Conservation (phyloP, 2,113 vertebrate species). For the Ceuthmochares aereus region DNA sequence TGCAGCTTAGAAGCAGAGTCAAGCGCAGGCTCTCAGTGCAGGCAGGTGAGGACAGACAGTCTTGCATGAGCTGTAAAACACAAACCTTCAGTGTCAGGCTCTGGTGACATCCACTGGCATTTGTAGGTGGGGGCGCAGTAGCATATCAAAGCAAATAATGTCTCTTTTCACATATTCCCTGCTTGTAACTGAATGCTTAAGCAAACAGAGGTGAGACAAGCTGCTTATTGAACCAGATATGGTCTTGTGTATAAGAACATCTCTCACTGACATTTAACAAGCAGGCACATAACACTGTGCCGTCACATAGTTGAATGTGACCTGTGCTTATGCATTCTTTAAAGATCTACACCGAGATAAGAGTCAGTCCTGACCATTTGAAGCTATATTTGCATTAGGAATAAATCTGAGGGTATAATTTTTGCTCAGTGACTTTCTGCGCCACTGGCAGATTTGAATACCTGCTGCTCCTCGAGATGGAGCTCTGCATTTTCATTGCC, state of each 20-base stretch:
- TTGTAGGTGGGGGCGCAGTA: not conserved
- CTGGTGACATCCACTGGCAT: not conserved
- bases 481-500: not conserved
- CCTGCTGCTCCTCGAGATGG: not conserved
- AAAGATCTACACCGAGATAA: not conserved
- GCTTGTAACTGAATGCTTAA: not conserved
- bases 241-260: not conserved
- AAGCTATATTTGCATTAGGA: not conserved
- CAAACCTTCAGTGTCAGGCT: not conserved
- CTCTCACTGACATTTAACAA: not conserved
- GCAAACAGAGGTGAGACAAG: slow-evolving; percentile 33
- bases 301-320: not conserved
- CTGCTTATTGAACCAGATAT: not conserved
- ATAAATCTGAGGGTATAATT: not conserved
- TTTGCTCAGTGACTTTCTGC: not conserved
- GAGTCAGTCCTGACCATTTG: not conserved
- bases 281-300: not conserved
- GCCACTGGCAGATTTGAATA: not conserved
- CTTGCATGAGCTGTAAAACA: not conserved
- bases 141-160: not conserved
- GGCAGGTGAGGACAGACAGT: rapidly evolving
- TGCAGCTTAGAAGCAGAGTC: not conserved
- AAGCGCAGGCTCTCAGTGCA: not conserved
- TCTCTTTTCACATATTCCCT: not conserved
- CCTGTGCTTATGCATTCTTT: not conserved